Evolutionary conservation across 2,888 invertebrate species (phyloP).

Genomic region (Diarsia brunnea): DNA sequence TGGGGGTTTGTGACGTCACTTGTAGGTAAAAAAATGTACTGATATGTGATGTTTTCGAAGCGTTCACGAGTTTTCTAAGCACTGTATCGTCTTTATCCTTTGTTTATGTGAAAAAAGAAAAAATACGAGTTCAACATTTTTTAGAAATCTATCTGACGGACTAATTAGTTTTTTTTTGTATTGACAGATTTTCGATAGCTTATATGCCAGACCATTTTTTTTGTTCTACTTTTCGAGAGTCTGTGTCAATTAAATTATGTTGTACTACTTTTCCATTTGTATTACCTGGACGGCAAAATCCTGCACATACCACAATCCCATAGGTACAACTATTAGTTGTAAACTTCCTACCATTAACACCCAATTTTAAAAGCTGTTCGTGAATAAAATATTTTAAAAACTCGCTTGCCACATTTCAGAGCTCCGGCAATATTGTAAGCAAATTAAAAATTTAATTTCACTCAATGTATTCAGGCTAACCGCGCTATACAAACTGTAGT

Average conservation of each 20-base stretch:
- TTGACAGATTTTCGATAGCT: not conserved
- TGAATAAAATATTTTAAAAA: slow-evolving; percentile 19
- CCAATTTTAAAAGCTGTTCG: not conserved
- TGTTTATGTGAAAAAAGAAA: no score
- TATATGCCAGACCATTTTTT: not conserved
- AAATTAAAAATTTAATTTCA: slow-evolving; percentile 38
- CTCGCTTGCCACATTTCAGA: not conserved
- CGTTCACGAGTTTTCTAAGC: no score
- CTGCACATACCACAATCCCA: not conserved
- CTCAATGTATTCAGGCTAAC: slow-evolving; percentile 37
- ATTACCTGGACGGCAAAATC: not conserved
- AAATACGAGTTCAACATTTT: no score
- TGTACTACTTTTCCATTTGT: not conserved
- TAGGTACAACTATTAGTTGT: not conserved
- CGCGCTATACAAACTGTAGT: slow-evolving; percentile 4
- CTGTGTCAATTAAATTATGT: not conserved
- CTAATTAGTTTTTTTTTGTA: no score
- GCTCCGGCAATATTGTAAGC: not conserved
- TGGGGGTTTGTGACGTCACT: no score
- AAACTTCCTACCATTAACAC: not conserved
- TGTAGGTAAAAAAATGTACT: no score
- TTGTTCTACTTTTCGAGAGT: not conserved
- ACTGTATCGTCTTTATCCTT: no score
- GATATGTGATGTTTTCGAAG: no score
- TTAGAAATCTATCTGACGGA: no score